These are phyloP conservation scores for Amblyopsis rosae DNA, from an alignment of 2,113 vertebrate species.

Conservation along the genomic window DNA sequence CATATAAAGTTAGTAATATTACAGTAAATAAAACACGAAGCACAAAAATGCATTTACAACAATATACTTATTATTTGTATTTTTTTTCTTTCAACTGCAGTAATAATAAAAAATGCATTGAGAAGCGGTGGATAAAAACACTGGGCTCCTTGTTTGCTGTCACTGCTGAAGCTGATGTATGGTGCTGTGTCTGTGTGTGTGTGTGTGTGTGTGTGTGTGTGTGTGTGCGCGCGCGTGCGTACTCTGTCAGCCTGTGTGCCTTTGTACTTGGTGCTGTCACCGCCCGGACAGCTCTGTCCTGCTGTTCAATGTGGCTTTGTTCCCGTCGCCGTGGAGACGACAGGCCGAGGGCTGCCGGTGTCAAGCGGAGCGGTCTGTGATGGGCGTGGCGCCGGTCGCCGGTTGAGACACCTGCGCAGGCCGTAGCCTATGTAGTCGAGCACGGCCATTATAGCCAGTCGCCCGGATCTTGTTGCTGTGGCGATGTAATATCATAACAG, in stretches of 20 bases:
- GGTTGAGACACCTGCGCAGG: constrained; percentile 24
- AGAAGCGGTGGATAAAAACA: too few relatives aligned
- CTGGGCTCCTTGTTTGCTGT: too few relatives aligned
- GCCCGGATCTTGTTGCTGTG: too few relatives aligned
- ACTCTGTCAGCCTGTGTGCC: not conserved
- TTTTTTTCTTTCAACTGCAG: too few relatives aligned
- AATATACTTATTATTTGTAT: too few relatives aligned
- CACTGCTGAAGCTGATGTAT: not conserved
- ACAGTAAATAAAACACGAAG: too few relatives aligned
- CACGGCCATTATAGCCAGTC: too few relatives aligned
- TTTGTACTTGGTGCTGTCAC: not conserved
- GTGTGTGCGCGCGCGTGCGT: too few relatives aligned
- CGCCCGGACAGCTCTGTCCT: constrained; percentile 13
- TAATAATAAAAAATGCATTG: too few relatives aligned
- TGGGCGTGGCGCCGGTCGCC: constrained; percentile 23
- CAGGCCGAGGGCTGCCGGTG: constrained; percentile 11
- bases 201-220: constrained; percentile 5
- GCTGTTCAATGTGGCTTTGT: constrained; percentile 63
- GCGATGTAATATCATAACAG: too few relatives aligned
- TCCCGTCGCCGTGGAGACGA: constrained; percentile 28
- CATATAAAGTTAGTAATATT: too few relatives aligned
- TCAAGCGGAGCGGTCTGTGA: constrained; percentile 39
- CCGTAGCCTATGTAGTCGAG: not conserved
- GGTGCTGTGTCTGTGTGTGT: not conserved
- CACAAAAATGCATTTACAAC: too few relatives aligned